Evolutionary conservation across 30 jellyfish, hydroid and myxozoan species (phyloP).

Genomic region (Phacellophora camtschatica): DNA sequence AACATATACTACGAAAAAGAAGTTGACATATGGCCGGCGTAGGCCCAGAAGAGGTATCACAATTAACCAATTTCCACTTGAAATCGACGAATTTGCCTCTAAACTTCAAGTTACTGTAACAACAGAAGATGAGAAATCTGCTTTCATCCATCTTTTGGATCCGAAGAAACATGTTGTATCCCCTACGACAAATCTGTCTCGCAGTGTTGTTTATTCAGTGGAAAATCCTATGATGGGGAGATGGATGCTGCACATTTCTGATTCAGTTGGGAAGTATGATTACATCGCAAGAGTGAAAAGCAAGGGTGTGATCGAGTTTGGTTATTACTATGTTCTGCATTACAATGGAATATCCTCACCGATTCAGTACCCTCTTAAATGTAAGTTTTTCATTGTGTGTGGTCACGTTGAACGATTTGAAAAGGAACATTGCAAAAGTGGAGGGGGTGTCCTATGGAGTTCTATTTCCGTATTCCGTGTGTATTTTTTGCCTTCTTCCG

Average conservation of each 20-base stretch:
- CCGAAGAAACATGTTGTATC: constrained; percentile 23
- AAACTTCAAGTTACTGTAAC: constrained; percentile 50
- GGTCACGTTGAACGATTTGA: not conserved
- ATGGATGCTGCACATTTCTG: constrained; percentile 41
- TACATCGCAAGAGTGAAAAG: constrained; percentile 63
- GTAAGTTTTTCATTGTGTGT: constrained; percentile 6
- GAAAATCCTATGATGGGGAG: constrained; percentile 55
- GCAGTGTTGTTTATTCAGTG: constrained; percentile 16
- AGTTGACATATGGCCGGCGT: constrained; percentile 20
- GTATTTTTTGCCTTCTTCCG: too few relatives aligned
- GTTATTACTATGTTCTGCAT: constrained; percentile 24
- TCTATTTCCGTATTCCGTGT: too few relatives aligned
- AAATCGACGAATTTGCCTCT: constrained; percentile 56
- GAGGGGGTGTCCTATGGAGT: too few relatives aligned
- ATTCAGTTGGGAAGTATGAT: constrained; percentile 41
- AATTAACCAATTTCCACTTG: constrained; percentile 17
- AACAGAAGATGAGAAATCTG: constrained; percentile 15
- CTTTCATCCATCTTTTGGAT: constrained; percentile 4
- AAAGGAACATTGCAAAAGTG: not conserved
- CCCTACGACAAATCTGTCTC: constrained; percentile 28
- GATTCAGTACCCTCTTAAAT: constrained; percentile 49
- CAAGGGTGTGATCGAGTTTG: constrained; percentile 56
- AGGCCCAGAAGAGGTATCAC: not conserved
- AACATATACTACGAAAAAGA: not conserved
- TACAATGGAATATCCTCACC: constrained; percentile 57